Percentiles rank a stretch among this genome's conserved stretches.
Evolutionary conservation across 92 coral and sea anemone genomes (phyloP).

Genomic region (Paragorgia papillata): DNA sequence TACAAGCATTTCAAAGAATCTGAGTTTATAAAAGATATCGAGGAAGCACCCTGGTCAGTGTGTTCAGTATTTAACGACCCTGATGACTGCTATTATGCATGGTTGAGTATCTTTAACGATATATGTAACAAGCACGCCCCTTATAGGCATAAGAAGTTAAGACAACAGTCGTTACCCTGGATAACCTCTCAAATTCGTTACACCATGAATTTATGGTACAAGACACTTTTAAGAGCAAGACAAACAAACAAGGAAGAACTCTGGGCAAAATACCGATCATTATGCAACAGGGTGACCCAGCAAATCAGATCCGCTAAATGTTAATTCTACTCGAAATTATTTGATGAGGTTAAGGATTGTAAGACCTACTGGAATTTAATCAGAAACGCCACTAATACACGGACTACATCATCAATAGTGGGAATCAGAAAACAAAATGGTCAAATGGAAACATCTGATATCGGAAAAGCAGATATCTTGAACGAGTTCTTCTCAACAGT

Average conservation of each 20-base stretch:
- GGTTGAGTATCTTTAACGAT: too few relatives aligned
- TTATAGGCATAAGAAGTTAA: slow-evolving; percentile 32
- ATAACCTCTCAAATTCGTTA: slow-evolving; percentile 52
- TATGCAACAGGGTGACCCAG: slow-evolving; percentile 49
- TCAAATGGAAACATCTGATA: slow-evolving; percentile 14
- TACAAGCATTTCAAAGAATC: too few relatives aligned
- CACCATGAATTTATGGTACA: slow-evolving; percentile 48
- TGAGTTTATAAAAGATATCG: too few relatives aligned
- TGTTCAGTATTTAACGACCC: too few relatives aligned
- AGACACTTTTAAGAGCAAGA: slow-evolving; percentile 28
- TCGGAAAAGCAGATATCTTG: slow-evolving; percentile 44
- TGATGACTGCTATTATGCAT: too few relatives aligned
- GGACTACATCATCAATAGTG: slow-evolving; percentile 11
- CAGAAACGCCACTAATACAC: slow-evolving; percentile 22
- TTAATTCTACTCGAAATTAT: slow-evolving; percentile 39
- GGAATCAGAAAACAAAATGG: slow-evolving; percentile 34
- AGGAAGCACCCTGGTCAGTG: too few relatives aligned
- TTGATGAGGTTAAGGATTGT: slow-evolving; percentile 44
- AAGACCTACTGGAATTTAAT: slow-evolving; percentile 54
- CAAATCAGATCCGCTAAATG: slow-evolving; percentile 48
- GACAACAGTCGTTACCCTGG: slow-evolving; percentile 54
- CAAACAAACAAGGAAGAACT: slow-evolving; percentile 31
- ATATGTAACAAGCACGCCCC: too few relatives aligned
- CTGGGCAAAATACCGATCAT: slow-evolving; percentile 40
- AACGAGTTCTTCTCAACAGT: slow-evolving; percentile 41